Base-by-base conservation (phyloP, 2,888 invertebrate species). In the Leucoma salicis region DNA sequence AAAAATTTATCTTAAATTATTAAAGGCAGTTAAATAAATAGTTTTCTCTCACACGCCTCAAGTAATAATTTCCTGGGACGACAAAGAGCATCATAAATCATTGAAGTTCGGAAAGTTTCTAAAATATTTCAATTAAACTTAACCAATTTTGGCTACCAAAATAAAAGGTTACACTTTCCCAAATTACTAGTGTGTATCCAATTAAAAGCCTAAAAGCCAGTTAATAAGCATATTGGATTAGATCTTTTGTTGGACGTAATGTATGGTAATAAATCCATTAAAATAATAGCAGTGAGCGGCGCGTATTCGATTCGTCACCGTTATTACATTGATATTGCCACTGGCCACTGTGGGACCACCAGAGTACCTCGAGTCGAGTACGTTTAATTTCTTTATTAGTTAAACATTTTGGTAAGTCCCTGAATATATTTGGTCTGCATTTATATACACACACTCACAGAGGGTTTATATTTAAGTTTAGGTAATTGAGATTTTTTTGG, bases 181-280 rank as follows among this genome's bases (percentile, higher is more conserved):
- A 46, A 46, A 50, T 49, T 55, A 58, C 48, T 49, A 44, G 39
- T 47, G 49, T 50, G 14, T 41, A 46, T 42, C 46, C 63, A 59
- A 63, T 61, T 63, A 63, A 54, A 52, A 36, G 31, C 49, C 29
- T 51, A 53, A 61, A 53, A 49, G 53, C 39, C 32, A 29, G 29
- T 69, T 79, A 79, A 79, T 75, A 60, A 69, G 60, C 60, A 68
- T 58, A 67, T 69, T 72, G 64, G 71, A 82, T 72, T 72, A 68
- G 64, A 69, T 63, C 67, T 72, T 74, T 75, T 75, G 73, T 76
- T 69, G 71, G 70, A 64, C 66, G 67, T 71, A 57, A 63, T 60
- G 53, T 60, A 71, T 50, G 57, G 76, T 75, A 76, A 79, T 82
- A 81, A 83, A 84, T 72, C 74, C 76, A 84, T 82, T 84, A 79